These are phyloP conservation scores for Emydocephalus ijimae DNA, from an alignment of 2,113 vertebrate species.

Conservation along the genomic window DNA sequence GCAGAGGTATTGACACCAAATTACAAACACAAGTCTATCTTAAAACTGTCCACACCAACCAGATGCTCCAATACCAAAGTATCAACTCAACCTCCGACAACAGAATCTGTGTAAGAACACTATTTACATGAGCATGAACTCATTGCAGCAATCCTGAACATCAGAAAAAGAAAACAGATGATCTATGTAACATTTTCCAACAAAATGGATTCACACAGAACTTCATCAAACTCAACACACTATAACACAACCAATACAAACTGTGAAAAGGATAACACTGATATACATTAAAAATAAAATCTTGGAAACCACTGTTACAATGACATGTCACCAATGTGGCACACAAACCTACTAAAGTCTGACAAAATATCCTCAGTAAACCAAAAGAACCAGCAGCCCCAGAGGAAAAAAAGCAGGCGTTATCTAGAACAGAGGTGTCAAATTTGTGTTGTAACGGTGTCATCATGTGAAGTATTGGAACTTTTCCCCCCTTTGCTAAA, in stretches of 20 bases:
- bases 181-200: not conserved
- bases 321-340: not conserved
- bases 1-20: not conserved
- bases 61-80: not conserved
- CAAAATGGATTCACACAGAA: not conserved
- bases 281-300: not conserved
- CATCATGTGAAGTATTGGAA: no score
- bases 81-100: not conserved
- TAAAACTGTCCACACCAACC: not conserved
- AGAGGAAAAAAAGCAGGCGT: not conserved
- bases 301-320: no score
- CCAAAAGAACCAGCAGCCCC: not conserved
- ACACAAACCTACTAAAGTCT: not conserved
- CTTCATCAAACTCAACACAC: not conserved
- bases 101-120: not conserved
- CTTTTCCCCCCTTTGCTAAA: no score
- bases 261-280: not conserved
- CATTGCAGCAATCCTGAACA: not conserved
- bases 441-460: no score
- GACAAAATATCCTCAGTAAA: not conserved
- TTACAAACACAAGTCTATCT: not conserved
- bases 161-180: not conserved
- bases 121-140: not conserved
- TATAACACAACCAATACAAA: not conserved
- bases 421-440: not conserved